Evolutionary conservation across 2,888 invertebrate species (phyloP), one percentile per base, ranked within the genome.

Genomic region (Nemotelus nigrinus): DNA sequence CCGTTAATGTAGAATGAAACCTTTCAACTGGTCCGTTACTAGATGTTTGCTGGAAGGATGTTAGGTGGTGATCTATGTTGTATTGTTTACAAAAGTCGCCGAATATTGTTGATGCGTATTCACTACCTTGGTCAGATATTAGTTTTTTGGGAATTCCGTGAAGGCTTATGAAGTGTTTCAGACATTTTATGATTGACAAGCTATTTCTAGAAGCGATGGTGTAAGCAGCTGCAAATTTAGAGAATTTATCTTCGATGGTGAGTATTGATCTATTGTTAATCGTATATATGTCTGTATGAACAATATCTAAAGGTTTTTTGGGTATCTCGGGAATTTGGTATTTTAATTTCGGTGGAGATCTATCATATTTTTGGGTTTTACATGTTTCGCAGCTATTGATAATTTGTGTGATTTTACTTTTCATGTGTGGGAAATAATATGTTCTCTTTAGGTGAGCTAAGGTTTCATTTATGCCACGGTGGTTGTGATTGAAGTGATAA

Each of bases 21-120:
- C 80, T 80, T 78, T 75, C 81, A 10, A 78, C 80, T 67, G 70
- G 81, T 6, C 75, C 77, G 65, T 78, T 80, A 25, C 68, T 80
- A n/a, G 44, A 77, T 3, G 70, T 79, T 77, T 78, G 79, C 78
- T 76, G 80, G 5, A 76, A 77, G 4, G 80, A 78, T n/a, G 79
- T 81, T 47, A 70, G 43, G 60, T 81, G 78, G 44, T 77, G 72
- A 53, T 45, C 75, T 47, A 80, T 60, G 48, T 75, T 60, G 57
- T 72, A 76, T 77, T 79, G 43, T 58, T 80, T 76, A 57, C 77
- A 79, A 63, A 80, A 80, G 7, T 79, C 78, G 70, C 71, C 57
- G 44, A 81, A 81, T 45, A 79, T 77, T 43, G 39, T 80, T 25
- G 80, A 58, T 8, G 78, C 79, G 7, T 78, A 79, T 74, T 79